Evolutionary conservation across 2,797 vertebrate genomes (phyloP).

Genomic region (Leptoclinus maculatus): DNA sequence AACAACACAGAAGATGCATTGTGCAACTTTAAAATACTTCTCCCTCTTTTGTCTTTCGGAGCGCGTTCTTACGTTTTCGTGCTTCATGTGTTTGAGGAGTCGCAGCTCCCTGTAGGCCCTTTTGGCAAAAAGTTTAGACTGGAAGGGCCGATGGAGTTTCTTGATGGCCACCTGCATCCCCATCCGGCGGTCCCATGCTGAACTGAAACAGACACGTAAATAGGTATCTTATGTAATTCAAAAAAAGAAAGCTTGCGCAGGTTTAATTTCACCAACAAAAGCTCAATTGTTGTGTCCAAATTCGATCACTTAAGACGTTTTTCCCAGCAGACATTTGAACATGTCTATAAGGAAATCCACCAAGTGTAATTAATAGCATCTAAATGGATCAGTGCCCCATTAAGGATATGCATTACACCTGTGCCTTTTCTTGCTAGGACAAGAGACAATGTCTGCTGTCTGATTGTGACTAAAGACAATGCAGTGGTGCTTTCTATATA

Average conservation of each 20-base stretch:
- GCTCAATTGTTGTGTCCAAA: background rate
- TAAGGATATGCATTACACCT: constrained; percentile 8
- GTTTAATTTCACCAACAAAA: background rate
- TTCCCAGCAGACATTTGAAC: background rate
- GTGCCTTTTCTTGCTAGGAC: background rate
- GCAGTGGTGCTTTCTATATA: constrained; percentile 19
- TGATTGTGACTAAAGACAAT: constrained; percentile 41
- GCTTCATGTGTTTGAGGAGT: constrained; percentile 95
- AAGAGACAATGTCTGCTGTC: background rate
- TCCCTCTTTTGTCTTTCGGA: background rate
- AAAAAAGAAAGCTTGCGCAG: background rate
- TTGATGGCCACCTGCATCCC: constrained; percentile 92
- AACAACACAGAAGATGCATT: background rate
- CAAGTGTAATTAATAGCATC: background rate
- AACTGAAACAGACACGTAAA: constrained; percentile 77
- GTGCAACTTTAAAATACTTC: background rate
- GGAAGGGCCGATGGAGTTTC: constrained; percentile 95
- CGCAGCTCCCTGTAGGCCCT: constrained; percentile 92
- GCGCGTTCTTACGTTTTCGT: constrained; percentile 89
- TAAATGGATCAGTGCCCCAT: constrained; percentile 1
- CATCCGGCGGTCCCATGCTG: constrained; percentile 87
- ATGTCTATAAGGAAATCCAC: background rate
- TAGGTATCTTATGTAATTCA: accelerated
- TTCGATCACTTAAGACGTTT: background rate
- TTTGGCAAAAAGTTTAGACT: constrained; percentile 94